Percentiles rank a stretch among this genome's conserved stretches.
These are phyloP conservation scores for Rotaria sp. DNA, from an alignment of 2,888 invertebrate genomes.

Conservation along the genomic window DNA sequence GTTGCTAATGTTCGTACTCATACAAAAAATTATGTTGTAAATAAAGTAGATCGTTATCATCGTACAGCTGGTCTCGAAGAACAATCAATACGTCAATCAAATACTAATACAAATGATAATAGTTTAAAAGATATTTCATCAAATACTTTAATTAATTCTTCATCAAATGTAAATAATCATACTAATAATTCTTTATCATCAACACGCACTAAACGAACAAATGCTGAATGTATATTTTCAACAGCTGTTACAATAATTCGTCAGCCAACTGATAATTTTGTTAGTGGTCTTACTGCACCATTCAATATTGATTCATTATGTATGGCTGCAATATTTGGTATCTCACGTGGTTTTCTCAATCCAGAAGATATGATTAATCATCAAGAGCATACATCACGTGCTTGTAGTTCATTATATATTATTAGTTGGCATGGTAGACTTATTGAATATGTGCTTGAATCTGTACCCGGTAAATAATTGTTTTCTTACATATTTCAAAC, in stretches of 20 bases:
- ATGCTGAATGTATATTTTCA: constrained; percentile 30
- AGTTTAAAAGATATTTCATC: neutral
- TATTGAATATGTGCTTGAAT: constrained; percentile 37
- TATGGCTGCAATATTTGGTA: neutral
- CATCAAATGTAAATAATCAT: constrained; percentile 9
- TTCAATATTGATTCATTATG: constrained; percentile 1
- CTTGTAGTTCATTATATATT: constrained; percentile 33
- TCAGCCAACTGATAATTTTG: neutral
- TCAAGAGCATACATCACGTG: neutral
- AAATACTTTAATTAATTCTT: neutral
- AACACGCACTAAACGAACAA: constrained; percentile 35
- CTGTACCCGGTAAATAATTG: neutral
- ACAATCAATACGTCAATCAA: neutral
- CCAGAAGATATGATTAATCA: constrained; percentile 26
- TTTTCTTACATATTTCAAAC: too few relatives aligned
- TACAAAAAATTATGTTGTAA: constrained; percentile 33
- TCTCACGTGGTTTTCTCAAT: constrained; percentile 21
- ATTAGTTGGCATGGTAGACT: constrained; percentile 32
- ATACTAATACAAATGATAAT: neutral
- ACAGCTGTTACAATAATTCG: constrained; percentile 30
- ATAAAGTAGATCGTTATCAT: constrained; percentile 33
- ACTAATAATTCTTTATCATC: constrained; percentile 1
- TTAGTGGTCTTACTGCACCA: neutral
- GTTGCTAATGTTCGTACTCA: constrained; percentile 33
- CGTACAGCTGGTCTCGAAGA: constrained; percentile 37